Evolutionary conservation across 1,140 invertebrate species (phyloP).

Genomic region (Diploscapter pachys): DNA sequence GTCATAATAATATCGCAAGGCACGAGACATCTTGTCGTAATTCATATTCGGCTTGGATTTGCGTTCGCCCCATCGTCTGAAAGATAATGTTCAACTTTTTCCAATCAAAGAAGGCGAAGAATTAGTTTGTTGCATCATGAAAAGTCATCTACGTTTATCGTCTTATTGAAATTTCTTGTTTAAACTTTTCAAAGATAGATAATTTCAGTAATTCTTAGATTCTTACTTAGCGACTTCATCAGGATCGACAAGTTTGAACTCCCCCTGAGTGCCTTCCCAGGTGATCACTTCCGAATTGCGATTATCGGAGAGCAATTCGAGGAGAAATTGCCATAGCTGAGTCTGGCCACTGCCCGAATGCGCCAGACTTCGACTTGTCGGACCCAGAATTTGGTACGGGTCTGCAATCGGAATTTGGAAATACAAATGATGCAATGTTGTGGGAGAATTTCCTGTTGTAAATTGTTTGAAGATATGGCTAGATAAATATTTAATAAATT

Average conservation of each 20-base stretch:
- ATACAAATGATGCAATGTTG: not conserved
- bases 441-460: not conserved
- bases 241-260: conserved; percentile 79
- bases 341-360: conserved; percentile 74
- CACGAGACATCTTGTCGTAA: conserved; percentile 95
- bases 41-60: conserved; percentile 99
- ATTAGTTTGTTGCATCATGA: too few species aligned
- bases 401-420: conserved; percentile 43
- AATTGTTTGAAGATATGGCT: not conserved
- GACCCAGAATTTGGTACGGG: conserved; percentile 56
- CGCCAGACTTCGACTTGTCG: conserved; percentile 48
- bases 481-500: too few species aligned
- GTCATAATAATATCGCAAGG: conserved; percentile 94
- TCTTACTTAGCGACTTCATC: conserved; percentile 81
- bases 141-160: too few species aligned
- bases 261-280: conserved; percentile 76
- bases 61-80: conserved; percentile 85
- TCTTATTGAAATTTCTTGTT: too few species aligned
- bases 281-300: conserved; percentile 81
- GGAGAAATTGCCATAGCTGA: conserved; percentile 95
- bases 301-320: conserved; percentile 89
- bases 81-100: not conserved
- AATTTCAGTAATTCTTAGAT: not conserved
- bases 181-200: too few species aligned
- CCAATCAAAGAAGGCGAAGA: not conserved